A percentile compares a stretch with the other conserved stretches of the same genome.
Conservation (phyloP, 2,888 invertebrate species). For the Cephus nigrinus region DNA sequence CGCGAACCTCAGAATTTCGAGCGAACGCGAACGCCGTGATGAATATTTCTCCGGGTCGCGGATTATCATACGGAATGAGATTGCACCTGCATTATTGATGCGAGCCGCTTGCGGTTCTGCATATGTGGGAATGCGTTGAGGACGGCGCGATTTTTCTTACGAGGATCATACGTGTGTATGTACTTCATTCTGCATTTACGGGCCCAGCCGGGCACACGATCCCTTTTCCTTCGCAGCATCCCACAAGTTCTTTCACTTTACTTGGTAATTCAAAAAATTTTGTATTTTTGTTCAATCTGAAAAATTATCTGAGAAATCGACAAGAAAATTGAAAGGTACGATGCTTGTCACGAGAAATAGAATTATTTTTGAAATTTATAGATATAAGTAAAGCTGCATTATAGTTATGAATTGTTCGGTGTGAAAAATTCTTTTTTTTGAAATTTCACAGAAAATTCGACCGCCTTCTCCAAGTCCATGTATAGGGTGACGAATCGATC, state of each 20-base stretch:
- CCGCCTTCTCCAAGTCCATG: neutral
- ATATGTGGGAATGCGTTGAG: conserved; percentile 29
- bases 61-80: conserved; percentile 62
- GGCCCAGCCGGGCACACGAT: neutral
- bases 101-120: conserved; percentile 32
- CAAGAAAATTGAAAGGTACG: neutral
- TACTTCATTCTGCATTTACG: neutral
- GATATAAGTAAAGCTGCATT: neutral
- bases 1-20: conserved; percentile 16
- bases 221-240: neutral
- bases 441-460: neutral
- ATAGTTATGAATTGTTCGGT: neutral
- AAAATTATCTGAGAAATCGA: neutral
- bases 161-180: neutral
- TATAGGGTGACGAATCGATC: neutral
- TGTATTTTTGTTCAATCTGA: too few relatives aligned
- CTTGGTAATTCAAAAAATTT: neutral
- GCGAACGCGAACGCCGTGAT: conserved; percentile 47
- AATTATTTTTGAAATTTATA: neutral
- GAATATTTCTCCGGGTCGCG: conserved; percentile 57
- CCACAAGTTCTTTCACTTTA: neutral
- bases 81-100: conserved; percentile 60
- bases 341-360: neutral
- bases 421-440: neutral
- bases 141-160: conserved; percentile 47